phyloP scores from a whole-genome alignment of 2,797 vertebrate species.

The Acanthornis magna region DNA sequence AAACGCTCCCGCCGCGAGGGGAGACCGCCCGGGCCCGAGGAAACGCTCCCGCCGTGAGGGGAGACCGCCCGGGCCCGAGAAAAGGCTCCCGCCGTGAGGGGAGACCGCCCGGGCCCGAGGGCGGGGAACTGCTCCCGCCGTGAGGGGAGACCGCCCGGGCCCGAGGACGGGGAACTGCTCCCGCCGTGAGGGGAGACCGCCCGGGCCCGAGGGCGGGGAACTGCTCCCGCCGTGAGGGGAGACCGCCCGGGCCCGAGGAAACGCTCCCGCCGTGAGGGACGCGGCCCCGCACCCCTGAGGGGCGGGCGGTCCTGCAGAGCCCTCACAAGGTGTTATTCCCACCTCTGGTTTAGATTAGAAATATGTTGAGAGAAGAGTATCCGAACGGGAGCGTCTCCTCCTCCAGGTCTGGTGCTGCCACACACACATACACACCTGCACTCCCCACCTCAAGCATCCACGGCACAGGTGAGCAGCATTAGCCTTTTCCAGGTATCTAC shows the following conservation, averaged over 20 bases:
- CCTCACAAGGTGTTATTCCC: fast-evolving
- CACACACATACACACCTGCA: fast-evolving
- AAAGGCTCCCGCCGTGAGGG: background rate
- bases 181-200: background rate
- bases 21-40: background rate
- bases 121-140: background rate
- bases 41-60: background rate
- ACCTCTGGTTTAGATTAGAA: fast-evolving
- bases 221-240: too few species aligned
- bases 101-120: background rate
- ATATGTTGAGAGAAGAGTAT: fast-evolving
- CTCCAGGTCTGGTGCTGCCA: background rate
- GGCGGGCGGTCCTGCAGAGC: too few species aligned
- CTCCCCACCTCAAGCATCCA: too few species aligned
- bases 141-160: background rate
- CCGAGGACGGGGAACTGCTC: background rate
- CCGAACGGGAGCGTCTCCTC: fast-evolving
- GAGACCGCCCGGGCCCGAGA: background rate
- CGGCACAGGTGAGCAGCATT: background rate
- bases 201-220: background rate
- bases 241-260: too few species aligned
- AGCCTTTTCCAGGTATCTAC: background rate
- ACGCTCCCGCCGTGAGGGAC: background rate
- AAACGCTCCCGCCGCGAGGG: background rate
- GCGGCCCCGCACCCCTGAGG: background rate